Evolutionary conservation across 1,140 invertebrate species (phyloP), one percentile per base, ranked within the genome.

Genomic region (Littorina saxatilis): DNA sequence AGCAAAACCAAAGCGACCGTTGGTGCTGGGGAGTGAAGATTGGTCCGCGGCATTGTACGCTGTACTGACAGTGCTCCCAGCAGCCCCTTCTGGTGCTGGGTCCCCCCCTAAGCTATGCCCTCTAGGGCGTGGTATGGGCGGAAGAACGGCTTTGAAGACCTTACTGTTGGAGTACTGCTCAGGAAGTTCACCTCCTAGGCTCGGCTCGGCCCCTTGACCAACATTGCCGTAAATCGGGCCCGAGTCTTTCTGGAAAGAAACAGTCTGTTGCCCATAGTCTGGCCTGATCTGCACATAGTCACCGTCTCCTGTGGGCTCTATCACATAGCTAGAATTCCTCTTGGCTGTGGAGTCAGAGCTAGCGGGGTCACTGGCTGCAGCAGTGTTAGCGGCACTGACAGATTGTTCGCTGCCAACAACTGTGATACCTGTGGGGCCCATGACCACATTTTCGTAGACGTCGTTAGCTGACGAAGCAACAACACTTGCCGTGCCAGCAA

Each of bases 241-340:
- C 1, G 20, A 43, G 32, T 78, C 76, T 27, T 43, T 55, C 27
- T 72, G 37, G 47, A 73, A 80, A 23, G 29, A 15, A 17, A 80
- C 79, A 17, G 66, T 5, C 47, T 73, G 68, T 40, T 80, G 68
- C 35, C 52, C 79, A 68, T 78, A 81, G 74, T 81, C 82, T 35
- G 75, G 39, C 75, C 61, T 27, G 27, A 82, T 80, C 63, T 81
- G 72, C 3, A 85, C 82, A 79, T 85, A 85, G 5, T 84, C 83
- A 11, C 78, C 81, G 35, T 85, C 84, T 35, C 68, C 66, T 29
- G 47, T 29, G 3, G 70, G 35, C 5, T 73, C 70, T 17, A 73
- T 43, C 23, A 73, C 35, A 73, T 43, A 43, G 23, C 70, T 43
- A 1, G 70, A 7, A 39, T 61, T 61, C 4, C 58, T 29, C 7